These are phyloP conservation scores for Melieria crassipennis DNA, from an alignment of 2,888 invertebrate species.

Conservation along the genomic window DNA sequence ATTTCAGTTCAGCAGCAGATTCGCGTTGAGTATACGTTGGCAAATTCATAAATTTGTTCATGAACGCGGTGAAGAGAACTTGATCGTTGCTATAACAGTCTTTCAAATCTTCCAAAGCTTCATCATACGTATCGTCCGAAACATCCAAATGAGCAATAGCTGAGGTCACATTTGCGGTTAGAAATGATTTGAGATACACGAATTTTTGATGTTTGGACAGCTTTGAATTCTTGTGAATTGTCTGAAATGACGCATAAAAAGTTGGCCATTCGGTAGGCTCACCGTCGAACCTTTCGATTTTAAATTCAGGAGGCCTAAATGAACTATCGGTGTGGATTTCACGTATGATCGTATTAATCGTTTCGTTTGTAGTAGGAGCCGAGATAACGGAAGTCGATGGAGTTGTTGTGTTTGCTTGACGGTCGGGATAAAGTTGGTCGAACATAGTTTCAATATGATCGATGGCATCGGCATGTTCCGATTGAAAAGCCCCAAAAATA, in stretches of 20 bases:
- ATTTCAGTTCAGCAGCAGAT: conserved; percentile 3
- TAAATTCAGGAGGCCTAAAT: conserved; percentile 28
- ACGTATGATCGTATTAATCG: conserved; percentile 27
- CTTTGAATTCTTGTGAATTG: conserved; percentile 24
- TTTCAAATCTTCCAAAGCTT: background rate
- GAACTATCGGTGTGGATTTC: conserved; percentile 26
- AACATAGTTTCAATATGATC: background rate
- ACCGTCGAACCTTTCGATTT: conserved; percentile 24
- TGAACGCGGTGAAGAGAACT: conserved; percentile 16
- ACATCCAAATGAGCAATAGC: conserved; percentile 18
- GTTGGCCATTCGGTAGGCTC: conserved; percentile 23
- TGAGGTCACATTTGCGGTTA: conserved; percentile 3
- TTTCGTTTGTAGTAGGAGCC: background rate
- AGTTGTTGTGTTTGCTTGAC: conserved; percentile 1
- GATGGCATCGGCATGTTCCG: conserved; percentile 16
- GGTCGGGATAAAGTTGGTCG: background rate
- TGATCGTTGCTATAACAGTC: conserved; percentile 10
- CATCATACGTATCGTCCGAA: conserved; percentile 7
- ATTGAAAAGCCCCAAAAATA: no score
- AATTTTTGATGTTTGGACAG: conserved; percentile 16
- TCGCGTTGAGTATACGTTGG: conserved; percentile 10
- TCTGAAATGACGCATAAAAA: conserved; percentile 22
- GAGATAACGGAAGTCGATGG: background rate
- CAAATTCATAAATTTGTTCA: conserved; percentile 5
- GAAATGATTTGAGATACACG: conserved; percentile 12